Conservation (phyloP, 2,113 vertebrate species). For the Lipotes vexillifer region DNA sequence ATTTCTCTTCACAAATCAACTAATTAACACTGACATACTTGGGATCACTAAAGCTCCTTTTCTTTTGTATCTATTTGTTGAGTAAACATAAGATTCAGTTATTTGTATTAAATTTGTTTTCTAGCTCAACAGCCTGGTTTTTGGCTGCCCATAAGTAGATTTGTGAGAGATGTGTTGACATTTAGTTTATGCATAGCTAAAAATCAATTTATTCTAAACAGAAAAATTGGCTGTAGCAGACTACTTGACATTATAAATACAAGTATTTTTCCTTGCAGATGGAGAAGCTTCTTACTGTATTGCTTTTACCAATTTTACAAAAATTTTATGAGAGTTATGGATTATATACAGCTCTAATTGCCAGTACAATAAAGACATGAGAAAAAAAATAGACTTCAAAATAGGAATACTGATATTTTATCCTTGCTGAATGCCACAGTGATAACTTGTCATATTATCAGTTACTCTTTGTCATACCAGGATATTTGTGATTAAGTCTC, state of each 20-base stretch:
- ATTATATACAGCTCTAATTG: not conserved
- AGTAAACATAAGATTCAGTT: conserved; percentile 40
- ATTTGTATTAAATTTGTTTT: conserved; percentile 46
- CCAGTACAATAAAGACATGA: not conserved
- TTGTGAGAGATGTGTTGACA: conserved; percentile 55
- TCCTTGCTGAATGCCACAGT: not conserved
- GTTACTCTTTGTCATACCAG: not conserved
- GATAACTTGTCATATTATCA: not conserved
- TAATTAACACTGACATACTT: conserved; percentile 34
- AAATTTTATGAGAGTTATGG: not conserved
- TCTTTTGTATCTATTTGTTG: conserved; percentile 45
- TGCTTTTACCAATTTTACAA: conserved; percentile 36
- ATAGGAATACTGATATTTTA: not conserved
- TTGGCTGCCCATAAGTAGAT: conserved; percentile 23
- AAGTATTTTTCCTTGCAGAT: not conserved
- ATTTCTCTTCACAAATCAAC: conserved; percentile 26
- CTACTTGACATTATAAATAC: conserved; percentile 42
- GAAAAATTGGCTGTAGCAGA: conserved; percentile 45
- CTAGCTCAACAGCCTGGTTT: conserved; percentile 1
- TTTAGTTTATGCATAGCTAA: conserved; percentile 65
- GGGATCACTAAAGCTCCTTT: not conserved
- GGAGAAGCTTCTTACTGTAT: not conserved
- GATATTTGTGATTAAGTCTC: not conserved
- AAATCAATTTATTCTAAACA: conserved; percentile 62
- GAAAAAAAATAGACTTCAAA: not conserved